phyloP scores from a whole-genome alignment of 2,113 vertebrate genomes.

The Phoxinus phoxinus region DNA sequence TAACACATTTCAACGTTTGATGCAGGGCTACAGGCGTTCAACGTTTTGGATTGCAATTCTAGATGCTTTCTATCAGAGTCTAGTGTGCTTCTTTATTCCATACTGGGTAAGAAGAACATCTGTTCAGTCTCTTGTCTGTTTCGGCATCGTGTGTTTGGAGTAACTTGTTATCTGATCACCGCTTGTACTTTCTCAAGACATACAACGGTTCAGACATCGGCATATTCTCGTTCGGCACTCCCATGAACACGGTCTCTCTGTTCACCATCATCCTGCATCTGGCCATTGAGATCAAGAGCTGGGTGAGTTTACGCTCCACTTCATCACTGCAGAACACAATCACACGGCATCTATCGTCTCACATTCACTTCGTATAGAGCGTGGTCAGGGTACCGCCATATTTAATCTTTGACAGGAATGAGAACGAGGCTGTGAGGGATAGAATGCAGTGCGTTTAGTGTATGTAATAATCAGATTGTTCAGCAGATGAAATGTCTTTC shows the following conservation, averaged over 20 bases:
- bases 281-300: conserved; percentile 91
- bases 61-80: conserved; percentile 94
- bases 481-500: too few species aligned
- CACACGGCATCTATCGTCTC: background rate
- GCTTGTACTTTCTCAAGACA: conserved; percentile 69
- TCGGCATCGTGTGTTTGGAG: conserved; percentile 4
- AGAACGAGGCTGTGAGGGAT: too few species aligned
- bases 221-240: conserved; percentile 87
- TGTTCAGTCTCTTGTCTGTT: conserved; percentile 7
- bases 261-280: conserved; percentile 91
- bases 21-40: conserved; percentile 82
- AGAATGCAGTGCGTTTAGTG: too few species aligned
- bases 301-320: conserved; percentile 80
- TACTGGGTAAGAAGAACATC: conserved; percentile 85
- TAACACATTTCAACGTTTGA: conserved; percentile 8
- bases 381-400: too few species aligned
- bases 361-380: background rate
- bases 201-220: conserved; percentile 86
- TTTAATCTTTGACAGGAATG: too few species aligned
- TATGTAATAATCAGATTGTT: too few species aligned
- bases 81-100: conserved; percentile 91
- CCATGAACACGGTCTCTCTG: conserved; percentile 87
- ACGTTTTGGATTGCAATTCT: conserved; percentile 86
- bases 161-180: background rate
- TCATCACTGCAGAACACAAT: background rate